phyloP scores from a whole-genome alignment of 92 coral and sea anemone species.

The Bergia puertoricense region DNA sequence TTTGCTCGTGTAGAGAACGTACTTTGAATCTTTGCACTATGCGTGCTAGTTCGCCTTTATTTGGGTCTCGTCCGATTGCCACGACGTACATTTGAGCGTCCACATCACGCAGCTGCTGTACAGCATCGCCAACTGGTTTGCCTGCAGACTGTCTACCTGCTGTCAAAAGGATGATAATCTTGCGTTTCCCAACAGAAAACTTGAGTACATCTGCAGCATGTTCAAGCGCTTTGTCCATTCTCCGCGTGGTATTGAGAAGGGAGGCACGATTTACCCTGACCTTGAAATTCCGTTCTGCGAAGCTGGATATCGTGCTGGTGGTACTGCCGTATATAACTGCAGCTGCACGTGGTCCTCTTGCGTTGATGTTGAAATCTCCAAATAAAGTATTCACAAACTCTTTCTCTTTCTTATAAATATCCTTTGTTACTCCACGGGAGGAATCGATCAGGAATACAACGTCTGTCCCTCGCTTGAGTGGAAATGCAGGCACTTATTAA shows the following conservation, averaged over 20 bases:
- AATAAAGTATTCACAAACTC: slow-evolving; percentile 61
- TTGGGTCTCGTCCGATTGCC: slow-evolving; percentile 73
- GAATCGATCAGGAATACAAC: slow-evolving; percentile 73
- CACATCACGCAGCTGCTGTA: slow-evolving; percentile 61
- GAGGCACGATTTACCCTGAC: slow-evolving; percentile 32
- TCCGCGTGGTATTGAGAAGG: slow-evolving; percentile 48
- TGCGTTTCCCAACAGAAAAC: slow-evolving; percentile 45
- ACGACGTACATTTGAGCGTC: slow-evolving; percentile 72
- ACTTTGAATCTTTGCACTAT: slow-evolving; percentile 27
- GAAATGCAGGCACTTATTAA: slow-evolving; percentile 16
- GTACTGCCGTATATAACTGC: slow-evolving; percentile 58
- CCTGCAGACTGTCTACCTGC: slow-evolving; percentile 60
- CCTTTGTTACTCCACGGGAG: slow-evolving; percentile 54
- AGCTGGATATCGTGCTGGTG: slow-evolving; percentile 42
- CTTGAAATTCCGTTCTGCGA: slow-evolving; percentile 46
- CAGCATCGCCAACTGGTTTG: slow-evolving; percentile 60
- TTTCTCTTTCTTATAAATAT: slow-evolving; percentile 56
- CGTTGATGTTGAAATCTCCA: slow-evolving; percentile 51
- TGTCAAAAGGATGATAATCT: slow-evolving; percentile 64
- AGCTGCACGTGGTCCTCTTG: slow-evolving; percentile 71
- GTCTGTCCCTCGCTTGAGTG: slow-evolving; percentile 56
- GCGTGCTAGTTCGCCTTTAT: slow-evolving; percentile 48
- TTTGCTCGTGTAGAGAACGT: neutral
- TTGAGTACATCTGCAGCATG: slow-evolving; percentile 40
- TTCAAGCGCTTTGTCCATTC: slow-evolving; percentile 64